Evolutionary conservation across 1,140 invertebrate genomes (phyloP).

Genomic region (Zaprionus tsacasi): DNA sequence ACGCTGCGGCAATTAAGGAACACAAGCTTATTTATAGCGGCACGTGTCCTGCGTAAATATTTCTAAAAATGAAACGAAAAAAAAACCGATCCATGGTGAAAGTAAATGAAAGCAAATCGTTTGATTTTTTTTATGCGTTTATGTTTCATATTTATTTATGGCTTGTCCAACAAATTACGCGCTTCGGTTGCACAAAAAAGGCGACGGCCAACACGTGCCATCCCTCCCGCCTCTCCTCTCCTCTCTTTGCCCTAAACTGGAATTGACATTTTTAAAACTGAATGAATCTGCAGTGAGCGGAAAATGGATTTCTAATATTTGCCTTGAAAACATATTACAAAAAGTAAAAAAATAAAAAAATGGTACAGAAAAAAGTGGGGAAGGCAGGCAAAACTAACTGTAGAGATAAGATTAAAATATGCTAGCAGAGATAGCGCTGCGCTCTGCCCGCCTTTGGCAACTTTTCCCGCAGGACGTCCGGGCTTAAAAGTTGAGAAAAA

Average conservation of each 20-base stretch:
- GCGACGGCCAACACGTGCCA: slow-evolving; percentile 68
- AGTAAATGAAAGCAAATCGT: slow-evolving; percentile 58
- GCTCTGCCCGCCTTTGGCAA: slow-evolving; percentile 17
- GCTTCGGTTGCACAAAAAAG: slow-evolving; percentile 77
- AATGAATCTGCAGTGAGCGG: slow-evolving; percentile 81
- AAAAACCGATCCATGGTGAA: slow-evolving; percentile 7
- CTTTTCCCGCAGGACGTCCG: slow-evolving; percentile 81
- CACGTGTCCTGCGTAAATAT: slow-evolving; percentile 65
- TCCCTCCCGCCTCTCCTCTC: background rate
- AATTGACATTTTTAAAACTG: slow-evolving; percentile 77
- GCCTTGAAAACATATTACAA: slow-evolving; percentile 49
- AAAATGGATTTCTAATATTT: slow-evolving; percentile 84
- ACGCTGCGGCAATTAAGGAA: background rate
- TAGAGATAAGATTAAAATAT: slow-evolving; percentile 71
- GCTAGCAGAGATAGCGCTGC: slow-evolving; percentile 34
- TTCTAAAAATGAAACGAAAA: slow-evolving; percentile 1
- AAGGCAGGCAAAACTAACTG: slow-evolving; percentile 15
- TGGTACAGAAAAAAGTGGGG: slow-evolving; percentile 15
- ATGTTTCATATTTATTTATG: slow-evolving; percentile 77
- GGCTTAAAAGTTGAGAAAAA: slow-evolving; percentile 84
- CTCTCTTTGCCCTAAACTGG: slow-evolving; percentile 2
- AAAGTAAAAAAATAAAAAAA: slow-evolving; percentile 39
- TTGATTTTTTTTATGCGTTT: slow-evolving; percentile 66
- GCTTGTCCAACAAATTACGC: slow-evolving; percentile 81
- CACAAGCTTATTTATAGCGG: slow-evolving; percentile 8